Evolutionary conservation across 2,888 invertebrate genomes (phyloP).

Genomic region (Meteorus colon): DNA sequence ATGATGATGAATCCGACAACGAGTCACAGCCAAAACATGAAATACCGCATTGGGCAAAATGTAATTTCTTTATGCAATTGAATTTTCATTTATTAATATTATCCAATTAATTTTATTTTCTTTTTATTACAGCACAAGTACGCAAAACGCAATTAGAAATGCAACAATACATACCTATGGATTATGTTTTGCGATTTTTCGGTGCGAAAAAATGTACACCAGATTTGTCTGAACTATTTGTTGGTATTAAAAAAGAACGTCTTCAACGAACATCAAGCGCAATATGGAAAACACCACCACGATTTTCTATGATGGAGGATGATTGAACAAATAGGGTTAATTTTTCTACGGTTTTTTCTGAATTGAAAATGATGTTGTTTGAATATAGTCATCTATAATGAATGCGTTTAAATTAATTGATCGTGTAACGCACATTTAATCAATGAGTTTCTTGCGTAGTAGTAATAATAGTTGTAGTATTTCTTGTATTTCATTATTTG

Average conservation of each 20-base stretch:
- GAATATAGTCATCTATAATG: neutral
- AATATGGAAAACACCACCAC: slow-evolving; percentile 83
- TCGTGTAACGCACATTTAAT: neutral
- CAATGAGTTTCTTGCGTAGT: neutral
- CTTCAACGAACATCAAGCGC: slow-evolving; percentile 84
- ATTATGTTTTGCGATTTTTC: slow-evolving; percentile 78
- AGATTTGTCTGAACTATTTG: slow-evolving; percentile 81
- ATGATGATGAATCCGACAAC: slow-evolving; percentile 68
- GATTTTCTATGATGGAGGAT: slow-evolving; percentile 75
- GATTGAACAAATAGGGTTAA: neutral
- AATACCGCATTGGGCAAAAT: slow-evolving; percentile 67
- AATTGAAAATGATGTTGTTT: neutral
- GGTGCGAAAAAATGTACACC: slow-evolving; percentile 74
- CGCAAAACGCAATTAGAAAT: slow-evolving; percentile 73
- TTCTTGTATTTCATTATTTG: slow-evolving; percentile 11
- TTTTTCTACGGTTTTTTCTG: neutral
- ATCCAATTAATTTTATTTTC: neutral
- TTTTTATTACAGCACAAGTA: slow-evolving; percentile 69
- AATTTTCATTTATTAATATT: neutral
- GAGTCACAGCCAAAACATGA: slow-evolving; percentile 66
- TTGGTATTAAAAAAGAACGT: slow-evolving; percentile 78
- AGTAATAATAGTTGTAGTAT: neutral
- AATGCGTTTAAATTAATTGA: slow-evolving; percentile 1
- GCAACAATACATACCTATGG: slow-evolving; percentile 73
- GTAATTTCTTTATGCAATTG: slow-evolving; percentile 53